Evolutionary conservation across 92 coral and sea anemone genomes (phyloP).

Genomic region (Ricordea florida): DNA sequence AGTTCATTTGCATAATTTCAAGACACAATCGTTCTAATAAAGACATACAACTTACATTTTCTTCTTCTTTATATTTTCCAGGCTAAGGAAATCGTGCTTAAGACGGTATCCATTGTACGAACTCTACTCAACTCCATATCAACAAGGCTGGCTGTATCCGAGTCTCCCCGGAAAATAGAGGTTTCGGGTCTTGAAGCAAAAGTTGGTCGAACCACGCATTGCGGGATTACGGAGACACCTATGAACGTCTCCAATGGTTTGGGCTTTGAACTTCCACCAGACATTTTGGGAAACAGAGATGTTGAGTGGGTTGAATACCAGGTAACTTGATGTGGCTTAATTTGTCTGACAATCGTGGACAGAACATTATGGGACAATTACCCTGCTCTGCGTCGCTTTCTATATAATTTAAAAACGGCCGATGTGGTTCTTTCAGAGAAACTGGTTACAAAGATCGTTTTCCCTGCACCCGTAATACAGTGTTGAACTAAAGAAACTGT

Average conservation of each 20-base stretch:
- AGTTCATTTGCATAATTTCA: no score
- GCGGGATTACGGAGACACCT: neutral
- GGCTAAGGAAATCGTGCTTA: neutral
- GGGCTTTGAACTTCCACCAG: constrained; percentile 8
- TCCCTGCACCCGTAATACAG: no score
- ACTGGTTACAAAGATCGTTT: no score
- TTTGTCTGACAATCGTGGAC: neutral
- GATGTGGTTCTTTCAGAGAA: no score
- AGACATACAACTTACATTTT: neutral
- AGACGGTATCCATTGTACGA: neutral
- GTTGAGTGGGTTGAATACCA: neutral
- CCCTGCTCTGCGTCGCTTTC: no score
- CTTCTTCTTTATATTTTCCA: neutral
- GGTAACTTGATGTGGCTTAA: neutral
- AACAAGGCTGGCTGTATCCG: constrained; percentile 18
- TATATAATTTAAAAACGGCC: no score
- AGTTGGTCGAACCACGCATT: constrained; percentile 7
- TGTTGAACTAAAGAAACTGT: no score
- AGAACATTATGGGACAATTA: no score
- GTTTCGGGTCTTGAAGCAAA: neutral
- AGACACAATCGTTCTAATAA: no score
- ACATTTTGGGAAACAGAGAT: neutral
- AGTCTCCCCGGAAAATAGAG: neutral
- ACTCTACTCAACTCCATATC: neutral
- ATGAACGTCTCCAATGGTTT: neutral